Percentiles rank a stretch among this genome's conserved stretches.
Conservation (phyloP, 2,888 invertebrate species). For the Cepaea hortensis region DNA sequence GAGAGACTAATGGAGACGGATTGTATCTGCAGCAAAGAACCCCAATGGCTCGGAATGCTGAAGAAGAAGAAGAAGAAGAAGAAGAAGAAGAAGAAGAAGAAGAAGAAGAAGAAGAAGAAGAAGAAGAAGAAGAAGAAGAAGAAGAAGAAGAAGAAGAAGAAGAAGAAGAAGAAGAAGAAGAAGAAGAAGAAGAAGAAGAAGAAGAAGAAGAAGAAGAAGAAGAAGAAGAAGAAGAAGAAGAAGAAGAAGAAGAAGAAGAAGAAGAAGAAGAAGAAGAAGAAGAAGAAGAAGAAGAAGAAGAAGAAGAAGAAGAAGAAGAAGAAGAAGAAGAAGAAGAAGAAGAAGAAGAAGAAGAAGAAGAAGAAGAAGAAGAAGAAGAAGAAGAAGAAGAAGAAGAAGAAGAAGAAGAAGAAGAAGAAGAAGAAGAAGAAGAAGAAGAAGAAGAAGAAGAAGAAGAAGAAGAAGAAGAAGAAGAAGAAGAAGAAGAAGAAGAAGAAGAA, state of each 20-base stretch:
- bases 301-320: neutral
- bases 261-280: conserved; percentile 22
- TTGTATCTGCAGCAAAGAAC: no score
- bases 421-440: conserved; percentile 20
- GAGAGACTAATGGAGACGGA: no score
- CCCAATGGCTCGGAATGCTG: no score
- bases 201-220: conserved; percentile 24
- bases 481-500: conserved; percentile 72
- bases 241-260: conserved; percentile 29
- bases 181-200: neutral
- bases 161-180: conserved; percentile 16
- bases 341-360: conserved; percentile 25
- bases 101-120: conserved; percentile 26
- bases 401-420: conserved; percentile 27
- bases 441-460: conserved; percentile 60
- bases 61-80: conserved; percentile 13
- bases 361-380: conserved; percentile 23
- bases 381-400: conserved; percentile 26
- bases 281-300: conserved; percentile 13
- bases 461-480: conserved; percentile 65
- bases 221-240: conserved; percentile 20
- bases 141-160: conserved; percentile 23
- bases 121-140: neutral
- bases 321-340: conserved; percentile 21
- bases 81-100: conserved; percentile 27